These are phyloP conservation scores for Camelus bactrianus DNA, from an alignment of 2,113 vertebrate genomes.

Conservation along the genomic window DNA sequence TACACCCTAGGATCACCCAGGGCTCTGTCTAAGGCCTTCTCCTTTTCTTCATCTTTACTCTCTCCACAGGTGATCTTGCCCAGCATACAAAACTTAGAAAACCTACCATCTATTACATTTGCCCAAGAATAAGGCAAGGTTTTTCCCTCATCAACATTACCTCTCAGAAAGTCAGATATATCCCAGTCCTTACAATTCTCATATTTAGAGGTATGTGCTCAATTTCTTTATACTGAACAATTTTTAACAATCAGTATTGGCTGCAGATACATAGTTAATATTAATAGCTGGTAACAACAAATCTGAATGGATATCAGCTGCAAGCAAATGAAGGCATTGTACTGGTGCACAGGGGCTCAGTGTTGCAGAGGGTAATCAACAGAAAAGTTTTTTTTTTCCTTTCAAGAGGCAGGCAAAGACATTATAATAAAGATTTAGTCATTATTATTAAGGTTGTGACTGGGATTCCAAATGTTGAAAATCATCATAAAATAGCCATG, in stretches of 20 bases:
- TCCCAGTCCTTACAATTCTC: not conserved
- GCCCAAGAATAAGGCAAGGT: not conserved
- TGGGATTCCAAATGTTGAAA: slow-evolving; percentile 22
- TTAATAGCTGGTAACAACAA: slow-evolving; percentile 8
- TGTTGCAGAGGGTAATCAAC: not conserved
- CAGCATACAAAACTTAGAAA: not conserved
- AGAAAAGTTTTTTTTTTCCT: not conserved
- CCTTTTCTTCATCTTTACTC: not conserved
- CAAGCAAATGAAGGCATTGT: not conserved
- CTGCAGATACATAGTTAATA: slow-evolving; percentile 28
- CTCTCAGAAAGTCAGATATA: not conserved
- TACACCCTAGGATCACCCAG: not conserved
- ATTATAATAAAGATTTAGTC: slow-evolving; percentile 18
- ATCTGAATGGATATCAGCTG: not conserved
- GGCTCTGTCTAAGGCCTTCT: not conserved
- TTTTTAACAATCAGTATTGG: slow-evolving; percentile 38
- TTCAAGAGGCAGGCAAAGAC: not conserved
- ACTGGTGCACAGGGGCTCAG: not conserved
- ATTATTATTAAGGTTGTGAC: not conserved
- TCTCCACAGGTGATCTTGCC: not conserved
- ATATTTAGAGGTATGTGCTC: not conserved
- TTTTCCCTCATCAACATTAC: not conserved
- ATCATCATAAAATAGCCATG: not conserved
- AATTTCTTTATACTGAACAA: slow-evolving; percentile 45
- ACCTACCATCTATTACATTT: not conserved